These are phyloP conservation scores for Ditylenchus weischeri DNA, from an alignment of 2,888 invertebrate genomes.

Conservation along the genomic window DNA sequence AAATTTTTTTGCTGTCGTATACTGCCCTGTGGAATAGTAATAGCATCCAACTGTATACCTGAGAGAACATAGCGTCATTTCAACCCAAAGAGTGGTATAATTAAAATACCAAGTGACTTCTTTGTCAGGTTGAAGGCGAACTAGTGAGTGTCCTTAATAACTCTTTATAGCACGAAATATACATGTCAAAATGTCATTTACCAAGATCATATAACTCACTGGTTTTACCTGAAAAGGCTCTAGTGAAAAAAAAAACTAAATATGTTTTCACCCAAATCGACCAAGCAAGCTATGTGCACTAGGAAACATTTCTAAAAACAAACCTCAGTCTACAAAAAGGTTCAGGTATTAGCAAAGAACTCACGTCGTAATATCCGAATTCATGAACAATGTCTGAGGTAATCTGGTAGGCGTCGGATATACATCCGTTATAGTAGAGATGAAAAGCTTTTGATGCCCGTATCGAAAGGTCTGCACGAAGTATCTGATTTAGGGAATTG, in stretches of 20 bases:
- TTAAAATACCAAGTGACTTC: not conserved
- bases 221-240: constrained; percentile 7
- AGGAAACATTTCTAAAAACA: constrained; percentile 29
- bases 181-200: no score
- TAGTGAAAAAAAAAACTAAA: no score
- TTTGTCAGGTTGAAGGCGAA: constrained; percentile 42
- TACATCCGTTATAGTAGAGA: constrained; percentile 39
- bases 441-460: constrained; percentile 35
- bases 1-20: constrained; percentile 46
- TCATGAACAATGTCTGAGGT: constrained; percentile 40
- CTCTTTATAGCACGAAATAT: no score
- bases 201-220: constrained; percentile 41
- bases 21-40: constrained; percentile 48
- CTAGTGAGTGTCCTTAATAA: constrained; percentile 38
- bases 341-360: constrained; percentile 12
- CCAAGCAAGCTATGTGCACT: constrained; percentile 38
- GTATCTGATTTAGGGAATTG: not conserved
- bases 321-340: not conserved
- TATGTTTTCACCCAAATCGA: constrained; percentile 25
- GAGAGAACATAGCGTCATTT: no score
- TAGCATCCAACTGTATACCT: constrained; percentile 57
- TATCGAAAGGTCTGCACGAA: constrained; percentile 29
- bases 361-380: constrained; percentile 39
- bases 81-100: no score
- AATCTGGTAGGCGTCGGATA: constrained; percentile 38